Base-by-base conservation (phyloP, 2,797 vertebrate genomes). In the Hirundo rustica region DNA sequence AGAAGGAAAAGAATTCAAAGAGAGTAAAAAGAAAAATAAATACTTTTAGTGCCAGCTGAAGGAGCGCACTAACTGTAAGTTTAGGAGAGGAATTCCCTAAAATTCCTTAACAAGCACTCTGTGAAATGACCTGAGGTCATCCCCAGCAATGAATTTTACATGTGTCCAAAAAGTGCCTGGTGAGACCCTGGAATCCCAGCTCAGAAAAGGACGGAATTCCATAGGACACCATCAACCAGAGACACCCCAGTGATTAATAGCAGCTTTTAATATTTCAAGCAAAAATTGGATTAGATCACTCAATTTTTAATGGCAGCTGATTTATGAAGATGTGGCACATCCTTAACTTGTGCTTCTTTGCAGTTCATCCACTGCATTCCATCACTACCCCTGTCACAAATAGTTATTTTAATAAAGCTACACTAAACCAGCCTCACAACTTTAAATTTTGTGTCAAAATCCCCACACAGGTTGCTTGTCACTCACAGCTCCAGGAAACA, bases 121-220 rank as follows among this genome's bases (percentile, higher is more conserved):
- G 3, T 1, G 14, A 30, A 48, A 53, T 4, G 11, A 32, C 45
- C 20, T 0, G 16, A 75, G 66, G 66, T 1, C 45, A 61, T 1
- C 65, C 76, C 48, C 38, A 70, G 68, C 1, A 3, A 57, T 1
- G 2, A 30, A 27, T 62, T 50, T n/a, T 16, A 61, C 10, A 2
- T 1, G 0, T 5, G 5, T 5, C 65, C 73, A 22, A 44, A 44
- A 58, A 48, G 36, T 7, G 10, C 3, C 51, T 29, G 47, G 22
- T 26, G 48, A 57, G 51, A 25, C 26, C 11, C 40, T n/a, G 85
- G 23, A 85, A 51, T 27, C 18, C 36, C 3, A 16, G 66, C 6
- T 34, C 47, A 50, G 38, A 18, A 38, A 55, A 42, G 6, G 11
- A 19, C 5, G 13, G 3, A 2, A 21, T 40, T 45, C 25, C 65